These are phyloP conservation scores for Athripsodes cinereus DNA, from an alignment of 2,888 invertebrate genomes.

Conservation along the genomic window DNA sequence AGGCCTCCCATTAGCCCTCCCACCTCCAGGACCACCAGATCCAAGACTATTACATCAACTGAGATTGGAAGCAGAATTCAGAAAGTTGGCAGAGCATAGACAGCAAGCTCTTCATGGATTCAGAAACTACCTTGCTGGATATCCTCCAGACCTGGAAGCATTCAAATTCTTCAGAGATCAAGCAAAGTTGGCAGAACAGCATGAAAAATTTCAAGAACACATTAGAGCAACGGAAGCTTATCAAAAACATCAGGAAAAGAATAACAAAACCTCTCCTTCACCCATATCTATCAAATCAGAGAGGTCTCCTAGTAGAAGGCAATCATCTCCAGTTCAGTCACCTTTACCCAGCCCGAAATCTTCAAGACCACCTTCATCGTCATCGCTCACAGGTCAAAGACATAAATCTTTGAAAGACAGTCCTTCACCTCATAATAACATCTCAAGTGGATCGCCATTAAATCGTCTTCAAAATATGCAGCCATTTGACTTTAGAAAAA, in stretches of 20 bases:
- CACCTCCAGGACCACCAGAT: conserved; percentile 52
- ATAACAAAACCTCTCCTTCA: conserved; percentile 33
- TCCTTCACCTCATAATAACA: conserved; percentile 35
- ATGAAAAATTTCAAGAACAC: conserved; percentile 31
- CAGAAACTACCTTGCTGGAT: conserved; percentile 23
- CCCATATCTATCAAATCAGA: conserved; percentile 30
- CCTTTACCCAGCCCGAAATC: conserved; percentile 3
- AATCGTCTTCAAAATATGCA: conserved; percentile 93
- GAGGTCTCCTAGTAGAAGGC: conserved; percentile 14
- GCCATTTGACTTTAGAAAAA: conserved; percentile 86
- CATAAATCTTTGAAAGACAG: conserved; percentile 16
- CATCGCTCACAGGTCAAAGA: conserved; percentile 11
- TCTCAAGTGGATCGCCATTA: conserved; percentile 67
- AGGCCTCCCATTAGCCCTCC: conserved; percentile 49
- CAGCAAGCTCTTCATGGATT: conserved; percentile 26
- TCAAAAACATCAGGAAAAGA: conserved; percentile 35
- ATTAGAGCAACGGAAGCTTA: conserved; percentile 28
- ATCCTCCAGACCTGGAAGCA: conserved; percentile 23
- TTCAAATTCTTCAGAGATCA: conserved; percentile 26
- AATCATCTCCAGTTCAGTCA: conserved; percentile 15
- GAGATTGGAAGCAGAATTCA: conserved; percentile 52
- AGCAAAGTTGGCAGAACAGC: conserved; percentile 39
- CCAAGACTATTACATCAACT: conserved; percentile 41
- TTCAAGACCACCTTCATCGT: conserved; percentile 10
- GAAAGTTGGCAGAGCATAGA: conserved; percentile 38